Percentiles rank a stretch among this genome's conserved stretches.
Evolutionary conservation across 2,797 vertebrate genomes (phyloP).

Genomic region (Peromyscus melanophrys): DNA sequence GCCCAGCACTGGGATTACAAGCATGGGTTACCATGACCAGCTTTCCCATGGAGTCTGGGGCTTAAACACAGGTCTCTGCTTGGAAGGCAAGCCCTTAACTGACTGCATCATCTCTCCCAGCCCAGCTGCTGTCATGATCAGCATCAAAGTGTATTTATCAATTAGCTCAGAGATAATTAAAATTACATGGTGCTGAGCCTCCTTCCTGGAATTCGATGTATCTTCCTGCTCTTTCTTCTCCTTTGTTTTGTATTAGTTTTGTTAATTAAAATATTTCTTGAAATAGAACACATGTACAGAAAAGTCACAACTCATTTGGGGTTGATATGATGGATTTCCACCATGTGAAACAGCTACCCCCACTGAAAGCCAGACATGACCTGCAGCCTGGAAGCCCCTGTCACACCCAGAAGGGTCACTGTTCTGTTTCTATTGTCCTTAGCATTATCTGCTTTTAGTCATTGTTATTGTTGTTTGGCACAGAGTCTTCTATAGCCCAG

Average conservation of each 20-base stretch:
- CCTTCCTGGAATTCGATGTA: neutral
- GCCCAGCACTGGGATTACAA: neutral
- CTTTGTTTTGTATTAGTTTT: neutral
- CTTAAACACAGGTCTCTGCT: neutral
- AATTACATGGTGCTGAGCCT: neutral
- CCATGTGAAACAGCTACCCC: accelerated
- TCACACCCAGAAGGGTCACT: accelerated
- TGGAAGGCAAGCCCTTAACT: neutral
- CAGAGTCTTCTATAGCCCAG: neutral
- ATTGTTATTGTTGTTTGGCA: accelerated
- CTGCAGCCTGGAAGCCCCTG: neutral
- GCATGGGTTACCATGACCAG: neutral
- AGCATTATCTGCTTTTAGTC: neutral
- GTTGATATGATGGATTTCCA: neutral
- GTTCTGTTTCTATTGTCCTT: accelerated
- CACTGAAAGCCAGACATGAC: neutral
- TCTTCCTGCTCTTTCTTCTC: neutral
- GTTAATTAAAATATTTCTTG: neutral
- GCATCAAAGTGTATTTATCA: conserved; percentile 22
- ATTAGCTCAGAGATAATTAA: conserved; percentile 31
- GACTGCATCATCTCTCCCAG: neutral
- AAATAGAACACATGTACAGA: neutral
- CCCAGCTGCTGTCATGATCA: neutral
- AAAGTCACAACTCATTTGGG: neutral
- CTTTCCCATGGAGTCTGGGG: neutral